Conservation (phyloP, 2,888 invertebrate species). For the Lycocerus yunnanus region DNA sequence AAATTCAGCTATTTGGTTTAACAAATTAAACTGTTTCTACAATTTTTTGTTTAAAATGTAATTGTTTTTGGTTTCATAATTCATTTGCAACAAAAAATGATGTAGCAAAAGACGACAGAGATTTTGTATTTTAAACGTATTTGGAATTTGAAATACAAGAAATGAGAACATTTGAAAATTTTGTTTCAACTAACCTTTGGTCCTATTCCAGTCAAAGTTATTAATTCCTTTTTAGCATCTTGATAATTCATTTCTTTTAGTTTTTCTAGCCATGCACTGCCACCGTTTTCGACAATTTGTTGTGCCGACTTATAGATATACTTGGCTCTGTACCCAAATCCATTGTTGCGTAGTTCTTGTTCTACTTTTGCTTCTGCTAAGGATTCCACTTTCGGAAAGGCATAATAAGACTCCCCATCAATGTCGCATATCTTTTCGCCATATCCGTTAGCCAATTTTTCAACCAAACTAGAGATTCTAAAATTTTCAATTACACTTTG, state of each 20-base stretch:
- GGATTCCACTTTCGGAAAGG: conserved; percentile 78
- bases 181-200: conserved; percentile 70
- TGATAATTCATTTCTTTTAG: conserved; percentile 72
- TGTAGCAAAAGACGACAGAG: too few species aligned
- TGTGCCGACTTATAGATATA: conserved; percentile 79
- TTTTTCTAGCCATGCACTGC: conserved; percentile 71
- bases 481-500: neutral
- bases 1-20: too few species aligned
- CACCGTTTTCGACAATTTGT: conserved; percentile 71
- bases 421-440: conserved; percentile 75
- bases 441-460: conserved; percentile 81
- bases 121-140: too few species aligned
- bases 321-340: conserved; percentile 88
- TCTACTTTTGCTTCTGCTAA: conserved; percentile 70
- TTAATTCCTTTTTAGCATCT: conserved; percentile 73
- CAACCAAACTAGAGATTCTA: conserved; percentile 90
- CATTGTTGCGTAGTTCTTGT: conserved; percentile 69
- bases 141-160: too few species aligned
- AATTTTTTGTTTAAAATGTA: too few species aligned
- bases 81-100: too few species aligned
- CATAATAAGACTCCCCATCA: conserved; percentile 68
- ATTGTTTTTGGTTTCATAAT: too few species aligned
- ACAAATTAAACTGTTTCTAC: too few species aligned
- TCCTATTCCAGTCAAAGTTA: conserved; percentile 86
- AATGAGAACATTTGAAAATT: too few species aligned